Evolutionary conservation across 2,797 vertebrate species (phyloP), one percentile per base, ranked within the genome.

Genomic region (Neosalanx taihuensis): DNA sequence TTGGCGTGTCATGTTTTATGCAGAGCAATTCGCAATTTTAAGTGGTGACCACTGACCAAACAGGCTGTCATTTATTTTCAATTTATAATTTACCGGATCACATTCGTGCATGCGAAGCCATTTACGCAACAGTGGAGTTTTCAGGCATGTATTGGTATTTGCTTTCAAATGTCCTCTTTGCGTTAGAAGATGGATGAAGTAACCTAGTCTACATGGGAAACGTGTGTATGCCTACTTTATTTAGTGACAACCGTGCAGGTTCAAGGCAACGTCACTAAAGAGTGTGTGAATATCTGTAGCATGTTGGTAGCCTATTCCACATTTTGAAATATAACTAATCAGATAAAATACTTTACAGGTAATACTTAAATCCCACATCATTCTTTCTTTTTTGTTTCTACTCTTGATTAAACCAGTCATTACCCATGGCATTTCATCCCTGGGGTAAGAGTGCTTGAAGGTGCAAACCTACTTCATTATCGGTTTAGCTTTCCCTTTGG

Each of bases 111-210:
- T 71, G 79, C 82, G 84, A 69, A 35, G 15, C 37, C 79, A 77
- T 85, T 85, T 81, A 81, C 71, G 80, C 80, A 76, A 74, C 6
- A 59, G 26, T n/a, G 9, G 7, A 60, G 66, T 73, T n/a, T 29
- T 57, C 49, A 6, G 37, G 4, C 35, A 64, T 35, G 41, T 20
- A 64, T 58, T 51, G 0, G 18, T 56, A 67, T 56, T 31, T 56
- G 64, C 46, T 64, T 10, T 17, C 10, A 59, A 62, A 61, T 41
- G 5, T 60, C 58, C 58, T 26, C 26, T 13, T 60, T 10, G 58
- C 9, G 41, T 46, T 46, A 46, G 37, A 29, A 66, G 23, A 49
- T 30, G 64, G 4, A 13, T 46, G 13, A 46, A 46, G 10, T 46
- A 46, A 3, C 41, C 41, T 46, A 46, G 12, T 12, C 41, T 46